phyloP scores from a whole-genome alignment of 2,797 vertebrate genomes.

The Schizothorax lantsangensis region DNA sequence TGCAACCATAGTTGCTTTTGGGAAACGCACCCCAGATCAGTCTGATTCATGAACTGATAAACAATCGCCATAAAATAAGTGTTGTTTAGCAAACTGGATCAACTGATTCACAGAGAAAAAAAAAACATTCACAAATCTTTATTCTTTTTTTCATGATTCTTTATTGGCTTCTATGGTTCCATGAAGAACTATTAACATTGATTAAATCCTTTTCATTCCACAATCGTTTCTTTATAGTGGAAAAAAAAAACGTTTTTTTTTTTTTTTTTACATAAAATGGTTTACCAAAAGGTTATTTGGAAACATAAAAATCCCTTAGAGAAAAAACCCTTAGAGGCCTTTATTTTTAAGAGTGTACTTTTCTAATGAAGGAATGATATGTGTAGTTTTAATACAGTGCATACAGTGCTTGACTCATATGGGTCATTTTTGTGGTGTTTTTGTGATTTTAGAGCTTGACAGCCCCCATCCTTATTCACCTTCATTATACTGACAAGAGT shows the following conservation, averaged over 20 bases:
- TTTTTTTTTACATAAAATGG: no score
- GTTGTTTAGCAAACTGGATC: not conserved
- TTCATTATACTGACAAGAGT: not conserved
- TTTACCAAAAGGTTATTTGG: not conserved
- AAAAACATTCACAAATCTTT: not conserved
- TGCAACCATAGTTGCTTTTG: no score
- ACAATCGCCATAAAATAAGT: not conserved
- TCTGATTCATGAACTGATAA: not conserved
- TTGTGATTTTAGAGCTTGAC: not conserved
- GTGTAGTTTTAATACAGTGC: not conserved
- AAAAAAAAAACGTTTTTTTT: no score
- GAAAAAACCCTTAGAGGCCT: no score
- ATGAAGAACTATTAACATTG: not conserved
- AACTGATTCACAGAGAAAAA: not conserved
- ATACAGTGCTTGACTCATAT: not conserved
- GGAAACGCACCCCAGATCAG: no score
- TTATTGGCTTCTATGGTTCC: not conserved
- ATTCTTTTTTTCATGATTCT: not conserved
- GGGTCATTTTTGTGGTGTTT: not conserved
- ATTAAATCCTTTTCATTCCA: no score
- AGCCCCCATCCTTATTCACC: not conserved
- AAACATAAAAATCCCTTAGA: not conserved
- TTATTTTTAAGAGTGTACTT: no score
- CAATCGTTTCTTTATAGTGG: no score
- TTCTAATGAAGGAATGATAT: not conserved